A percentile compares a stretch with the other conserved stretches of the same genome.
Conservation (phyloP, 1,140 invertebrate genomes). For the Drosophila watanabei region DNA sequence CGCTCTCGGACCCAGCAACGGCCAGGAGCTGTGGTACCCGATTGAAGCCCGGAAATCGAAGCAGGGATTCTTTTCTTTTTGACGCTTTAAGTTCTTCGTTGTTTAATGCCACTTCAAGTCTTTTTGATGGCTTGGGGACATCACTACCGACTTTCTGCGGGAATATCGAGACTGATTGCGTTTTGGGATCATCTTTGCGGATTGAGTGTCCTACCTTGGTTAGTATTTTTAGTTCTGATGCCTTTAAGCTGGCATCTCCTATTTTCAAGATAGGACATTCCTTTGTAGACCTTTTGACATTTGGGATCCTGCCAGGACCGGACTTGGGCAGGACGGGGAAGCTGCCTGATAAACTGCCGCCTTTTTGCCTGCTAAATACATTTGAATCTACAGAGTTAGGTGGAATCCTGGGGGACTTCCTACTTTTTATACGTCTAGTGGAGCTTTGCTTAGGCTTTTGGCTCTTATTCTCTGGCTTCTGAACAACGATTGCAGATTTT, state of each 20-base stretch:
- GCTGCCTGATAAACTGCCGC: background rate
- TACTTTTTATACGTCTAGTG: background rate
- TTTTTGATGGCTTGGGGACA: background rate
- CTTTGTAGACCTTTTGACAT: background rate
- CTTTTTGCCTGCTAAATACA: background rate
- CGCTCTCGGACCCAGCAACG: slow-evolving; percentile 70
- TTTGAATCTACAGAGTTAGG: background rate
- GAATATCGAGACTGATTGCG: background rate
- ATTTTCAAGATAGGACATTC: background rate
- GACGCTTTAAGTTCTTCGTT: background rate
- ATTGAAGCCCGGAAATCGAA: slow-evolving; percentile 60
- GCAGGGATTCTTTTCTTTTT: background rate
- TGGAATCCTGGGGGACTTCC: background rate
- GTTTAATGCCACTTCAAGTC: background rate
- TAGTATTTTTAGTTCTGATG: background rate
- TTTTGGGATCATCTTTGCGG: no score
- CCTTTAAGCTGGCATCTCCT: background rate
- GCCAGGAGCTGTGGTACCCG: slow-evolving; percentile 58
- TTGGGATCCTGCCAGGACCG: background rate
- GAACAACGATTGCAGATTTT: background rate
- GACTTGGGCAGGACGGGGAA: background rate
- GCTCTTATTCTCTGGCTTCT: background rate
- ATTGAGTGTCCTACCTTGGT: background rate
- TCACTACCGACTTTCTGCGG: background rate
- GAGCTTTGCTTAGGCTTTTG: background rate